Conservation (phyloP, 2,888 invertebrate genomes). For the Philaethria dido region DNA sequence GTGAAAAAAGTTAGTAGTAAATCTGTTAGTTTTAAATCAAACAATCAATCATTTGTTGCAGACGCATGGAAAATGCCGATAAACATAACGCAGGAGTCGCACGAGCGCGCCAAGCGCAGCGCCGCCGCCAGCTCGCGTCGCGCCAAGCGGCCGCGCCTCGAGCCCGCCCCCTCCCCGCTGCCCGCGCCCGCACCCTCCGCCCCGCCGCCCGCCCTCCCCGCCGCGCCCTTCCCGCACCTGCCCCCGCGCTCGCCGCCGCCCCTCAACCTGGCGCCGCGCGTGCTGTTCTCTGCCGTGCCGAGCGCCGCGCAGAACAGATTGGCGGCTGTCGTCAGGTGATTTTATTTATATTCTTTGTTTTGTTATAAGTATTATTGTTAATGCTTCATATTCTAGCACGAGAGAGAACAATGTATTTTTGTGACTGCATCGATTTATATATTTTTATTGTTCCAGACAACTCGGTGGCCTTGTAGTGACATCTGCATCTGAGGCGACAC, state of each 20-base stretch:
- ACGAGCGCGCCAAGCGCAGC: constrained; percentile 91
- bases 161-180: constrained; percentile 57
- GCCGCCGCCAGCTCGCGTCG: constrained; percentile 76
- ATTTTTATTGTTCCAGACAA: constrained; percentile 75
- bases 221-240: constrained; percentile 49
- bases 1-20: too few species aligned
- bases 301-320: constrained; percentile 58
- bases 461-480: constrained; percentile 93
- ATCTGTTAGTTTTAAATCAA: too few species aligned
- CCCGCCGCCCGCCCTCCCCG: constrained; percentile 50
- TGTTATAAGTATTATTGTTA: too few species aligned
- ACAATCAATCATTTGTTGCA: constrained; percentile 64
- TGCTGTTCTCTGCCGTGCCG: constrained; percentile 6
- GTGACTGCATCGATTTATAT: neutral
- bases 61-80: constrained; percentile 98
- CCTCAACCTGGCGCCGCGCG: constrained; percentile 11
- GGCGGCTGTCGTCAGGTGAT: constrained; percentile 77
- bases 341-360: neutral
- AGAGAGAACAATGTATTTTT: too few species aligned
- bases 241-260: constrained; percentile 71
- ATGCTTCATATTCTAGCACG: too few species aligned
- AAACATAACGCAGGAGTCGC: constrained; percentile 93
- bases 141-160: constrained; percentile 84
- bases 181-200: constrained; percentile 44
- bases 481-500: constrained; percentile 91